phyloP scores from a whole-genome alignment of 2,113 vertebrate genomes.

The Neolamprologus caudopunctatus region DNA sequence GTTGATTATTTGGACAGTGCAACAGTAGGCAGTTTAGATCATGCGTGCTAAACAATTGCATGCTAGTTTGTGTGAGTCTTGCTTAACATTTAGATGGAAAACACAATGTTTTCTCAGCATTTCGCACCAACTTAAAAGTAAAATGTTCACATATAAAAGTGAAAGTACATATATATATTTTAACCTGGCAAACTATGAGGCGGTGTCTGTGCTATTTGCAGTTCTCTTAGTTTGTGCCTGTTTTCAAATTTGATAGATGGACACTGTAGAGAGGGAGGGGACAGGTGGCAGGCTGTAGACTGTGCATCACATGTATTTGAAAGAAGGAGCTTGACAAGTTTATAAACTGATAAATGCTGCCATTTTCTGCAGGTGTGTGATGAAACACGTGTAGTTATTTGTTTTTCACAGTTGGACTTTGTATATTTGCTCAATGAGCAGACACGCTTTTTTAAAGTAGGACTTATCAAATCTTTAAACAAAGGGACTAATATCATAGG shows the following conservation, averaged over 20 bases:
- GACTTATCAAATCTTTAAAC: not conserved
- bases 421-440: not conserved
- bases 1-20: not conserved
- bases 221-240: not conserved
- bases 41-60: not conserved
- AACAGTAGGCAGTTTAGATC: not conserved
- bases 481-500: not conserved
- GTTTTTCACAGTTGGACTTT: not conserved
- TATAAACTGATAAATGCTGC: not conserved
- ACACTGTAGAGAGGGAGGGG: not conserved
- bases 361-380: not conserved
- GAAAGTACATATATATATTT: not conserved
- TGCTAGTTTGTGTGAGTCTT: not conserved
- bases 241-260: not conserved
- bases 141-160: not conserved
- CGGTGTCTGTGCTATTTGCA: not conserved
- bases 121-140: not conserved
- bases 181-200: not conserved
- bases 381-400: not conserved
- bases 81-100: not conserved
- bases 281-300: not conserved
- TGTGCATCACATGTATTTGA: not conserved
- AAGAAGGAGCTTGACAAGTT: not conserved
- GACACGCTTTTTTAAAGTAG: fast-evolving
- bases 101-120: not conserved